phyloP scores from a whole-genome alignment of 2,888 invertebrate species.

The Notodonta ziczac region DNA sequence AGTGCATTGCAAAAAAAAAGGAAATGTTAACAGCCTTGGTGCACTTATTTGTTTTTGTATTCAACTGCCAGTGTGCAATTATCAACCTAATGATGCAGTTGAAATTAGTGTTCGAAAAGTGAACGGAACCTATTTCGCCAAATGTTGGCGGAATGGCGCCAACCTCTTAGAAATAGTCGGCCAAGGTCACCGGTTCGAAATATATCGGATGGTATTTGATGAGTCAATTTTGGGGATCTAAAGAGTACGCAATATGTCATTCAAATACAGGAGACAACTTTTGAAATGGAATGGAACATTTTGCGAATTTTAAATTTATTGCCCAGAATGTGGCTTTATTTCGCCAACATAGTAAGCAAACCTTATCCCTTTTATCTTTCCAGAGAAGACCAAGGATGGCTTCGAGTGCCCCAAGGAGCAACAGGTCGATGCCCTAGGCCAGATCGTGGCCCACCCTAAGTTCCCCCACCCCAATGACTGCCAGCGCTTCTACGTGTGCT shows the following conservation, averaged over 20 bases:
- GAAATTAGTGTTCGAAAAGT: neutral
- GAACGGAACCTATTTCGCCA: conserved; percentile 8
- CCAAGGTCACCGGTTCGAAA: conserved; percentile 6
- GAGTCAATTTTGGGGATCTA: conserved; percentile 5
- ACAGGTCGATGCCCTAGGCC: conserved; percentile 87
- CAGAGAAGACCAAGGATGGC: conserved; percentile 92
- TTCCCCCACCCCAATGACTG: conserved; percentile 94
- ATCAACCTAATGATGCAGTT: conserved; percentile 6
- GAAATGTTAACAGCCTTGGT: neutral
- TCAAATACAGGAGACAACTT: too few relatives aligned
- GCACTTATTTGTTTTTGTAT: neutral
- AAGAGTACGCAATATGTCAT: neutral
- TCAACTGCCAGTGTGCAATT: conserved; percentile 5
- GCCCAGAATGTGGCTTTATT: neutral
- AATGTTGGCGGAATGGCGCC: conserved; percentile 2
- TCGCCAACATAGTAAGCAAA: neutral
- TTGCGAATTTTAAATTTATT: too few relatives aligned
- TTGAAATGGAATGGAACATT: too few relatives aligned
- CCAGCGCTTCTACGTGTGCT: conserved; percentile 95
- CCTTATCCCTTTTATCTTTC: conserved; percentile 32
- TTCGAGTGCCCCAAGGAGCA: conserved; percentile 92
- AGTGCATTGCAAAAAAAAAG: neutral
- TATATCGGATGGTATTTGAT: neutral
- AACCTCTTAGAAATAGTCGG: conserved; percentile 3
- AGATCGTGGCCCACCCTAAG: conserved; percentile 92